These are phyloP conservation scores for Sinocyclocheilus rhinocerous DNA, from an alignment of 2,113 vertebrate genomes.

Conservation along the genomic window DNA sequence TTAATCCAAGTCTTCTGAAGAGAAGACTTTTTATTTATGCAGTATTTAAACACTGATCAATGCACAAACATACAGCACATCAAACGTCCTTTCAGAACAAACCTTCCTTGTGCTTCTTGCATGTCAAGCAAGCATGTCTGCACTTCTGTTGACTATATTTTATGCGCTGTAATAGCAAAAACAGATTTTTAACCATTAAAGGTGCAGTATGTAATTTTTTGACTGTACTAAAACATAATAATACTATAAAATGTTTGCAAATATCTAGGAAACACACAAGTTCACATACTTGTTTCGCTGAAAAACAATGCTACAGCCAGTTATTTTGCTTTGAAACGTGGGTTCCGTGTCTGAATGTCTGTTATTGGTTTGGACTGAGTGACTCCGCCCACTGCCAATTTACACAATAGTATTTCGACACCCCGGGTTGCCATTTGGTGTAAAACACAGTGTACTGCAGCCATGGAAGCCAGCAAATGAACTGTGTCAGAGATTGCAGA, in stretches of 20 bases:
- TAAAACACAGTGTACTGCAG: not conserved
- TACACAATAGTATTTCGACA: not conserved
- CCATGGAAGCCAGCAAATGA: not conserved
- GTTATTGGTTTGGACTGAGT: no score
- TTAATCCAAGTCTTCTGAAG: not conserved
- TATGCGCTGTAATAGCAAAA: not conserved
- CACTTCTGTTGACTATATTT: not conserved
- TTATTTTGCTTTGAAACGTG: no score
- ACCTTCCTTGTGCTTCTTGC: not conserved
- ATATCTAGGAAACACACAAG: no score
- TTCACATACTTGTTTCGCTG: no score
- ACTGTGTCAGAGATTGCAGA: not conserved
- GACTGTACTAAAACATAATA: no score
- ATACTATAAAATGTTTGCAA: no score
- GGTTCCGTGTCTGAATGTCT: no score
- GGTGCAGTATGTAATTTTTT: no score
- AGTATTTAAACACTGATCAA: not conserved
- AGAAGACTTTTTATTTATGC: not conserved
- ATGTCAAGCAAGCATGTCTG: not conserved
- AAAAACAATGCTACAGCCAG: no score
- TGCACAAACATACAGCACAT: not conserved
- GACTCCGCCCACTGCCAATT: not conserved
- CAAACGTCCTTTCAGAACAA: not conserved
- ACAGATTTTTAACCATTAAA: not conserved
- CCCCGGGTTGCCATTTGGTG: not conserved